phyloP scores from a whole-genome alignment of 2,888 invertebrate species.

The Scrobipalpa atriplicella region DNA sequence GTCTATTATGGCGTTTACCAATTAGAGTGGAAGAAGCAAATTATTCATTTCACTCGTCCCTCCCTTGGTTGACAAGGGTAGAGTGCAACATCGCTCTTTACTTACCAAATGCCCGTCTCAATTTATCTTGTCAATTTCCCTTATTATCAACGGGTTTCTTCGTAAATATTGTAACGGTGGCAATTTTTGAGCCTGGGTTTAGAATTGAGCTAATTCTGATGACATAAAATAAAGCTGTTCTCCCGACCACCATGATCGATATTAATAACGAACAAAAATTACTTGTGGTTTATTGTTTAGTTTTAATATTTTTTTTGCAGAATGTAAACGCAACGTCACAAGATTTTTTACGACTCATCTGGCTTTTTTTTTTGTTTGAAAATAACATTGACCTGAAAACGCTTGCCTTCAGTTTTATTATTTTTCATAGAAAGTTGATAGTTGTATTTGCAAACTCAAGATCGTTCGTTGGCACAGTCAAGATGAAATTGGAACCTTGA shows the following conservation, averaged over 20 bases:
- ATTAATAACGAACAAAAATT: too few relatives aligned
- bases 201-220: too few relatives aligned
- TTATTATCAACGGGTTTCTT: neutral
- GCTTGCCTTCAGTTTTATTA: slow-evolving; percentile 2
- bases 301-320: neutral
- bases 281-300: neutral
- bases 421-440: slow-evolving; percentile 25
- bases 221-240: too few relatives aligned
- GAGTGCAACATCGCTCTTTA: slow-evolving; percentile 25
- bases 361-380: neutral
- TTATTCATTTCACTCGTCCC: slow-evolving; percentile 15
- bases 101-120: slow-evolving; percentile 21
- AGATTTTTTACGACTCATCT: slow-evolving; percentile 2
- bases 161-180: neutral
- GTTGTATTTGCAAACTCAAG: slow-evolving; percentile 10
- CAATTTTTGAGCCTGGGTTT: neutral
- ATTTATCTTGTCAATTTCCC: slow-evolving; percentile 9
- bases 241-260: too few relatives aligned
- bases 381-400: slow-evolving; percentile 24
- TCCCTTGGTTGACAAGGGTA: slow-evolving; percentile 27
- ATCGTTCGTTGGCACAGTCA: slow-evolving; percentile 23
- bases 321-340: neutral
- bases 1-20: too few relatives aligned
- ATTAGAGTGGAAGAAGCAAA: neutral
- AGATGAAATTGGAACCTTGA: slow-evolving; percentile 39